Conservation (phyloP, 2,797 vertebrate genomes). For the Miichthys miiuy region DNA sequence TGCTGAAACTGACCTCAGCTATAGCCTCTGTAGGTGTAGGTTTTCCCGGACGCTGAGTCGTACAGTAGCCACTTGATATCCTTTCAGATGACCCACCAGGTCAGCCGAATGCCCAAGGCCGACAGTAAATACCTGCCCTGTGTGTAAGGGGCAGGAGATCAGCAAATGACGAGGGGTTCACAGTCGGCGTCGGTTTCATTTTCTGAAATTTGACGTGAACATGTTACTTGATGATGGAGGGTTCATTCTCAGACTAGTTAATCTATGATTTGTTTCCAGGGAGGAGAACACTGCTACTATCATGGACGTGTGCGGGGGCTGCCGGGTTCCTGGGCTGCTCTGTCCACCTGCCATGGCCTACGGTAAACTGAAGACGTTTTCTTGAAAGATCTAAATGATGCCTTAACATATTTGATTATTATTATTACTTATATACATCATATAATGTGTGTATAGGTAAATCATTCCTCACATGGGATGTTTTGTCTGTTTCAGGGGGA, state of each 20-base stretch:
- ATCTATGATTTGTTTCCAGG: constrained; percentile 78
- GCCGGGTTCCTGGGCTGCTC: constrained; percentile 88
- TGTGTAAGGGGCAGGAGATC: constrained; percentile 15
- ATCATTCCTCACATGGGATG: not conserved
- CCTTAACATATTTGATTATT: too few species aligned
- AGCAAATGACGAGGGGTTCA: not conserved
- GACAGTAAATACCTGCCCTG: constrained; percentile 31
- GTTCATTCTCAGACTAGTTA: constrained; percentile 17
- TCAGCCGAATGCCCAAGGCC: not conserved
- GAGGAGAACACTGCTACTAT: constrained; percentile 96
- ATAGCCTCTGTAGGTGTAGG: constrained; percentile 44
- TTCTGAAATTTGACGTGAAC: constrained; percentile 39
- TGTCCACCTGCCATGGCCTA: constrained; percentile 94
- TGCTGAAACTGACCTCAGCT: constrained; percentile 42
- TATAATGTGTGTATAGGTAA: not conserved
- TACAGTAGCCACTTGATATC: constrained; percentile 57
- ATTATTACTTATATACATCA: not conserved
- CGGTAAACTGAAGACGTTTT: constrained; percentile 78
- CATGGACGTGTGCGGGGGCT: constrained; percentile 90
- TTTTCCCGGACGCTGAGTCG: constrained; percentile 26
- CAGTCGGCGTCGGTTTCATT: constrained; percentile 33
- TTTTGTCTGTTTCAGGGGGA: constrained; percentile 84
- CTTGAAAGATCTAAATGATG: too few species aligned
- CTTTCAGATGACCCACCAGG: constrained; percentile 25
- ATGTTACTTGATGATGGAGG: constrained; percentile 27